Percentiles rank a stretch among this genome's conserved stretches.
Conservation (phyloP, 2,797 vertebrate species). For the Limnodromus scolopaceus region DNA sequence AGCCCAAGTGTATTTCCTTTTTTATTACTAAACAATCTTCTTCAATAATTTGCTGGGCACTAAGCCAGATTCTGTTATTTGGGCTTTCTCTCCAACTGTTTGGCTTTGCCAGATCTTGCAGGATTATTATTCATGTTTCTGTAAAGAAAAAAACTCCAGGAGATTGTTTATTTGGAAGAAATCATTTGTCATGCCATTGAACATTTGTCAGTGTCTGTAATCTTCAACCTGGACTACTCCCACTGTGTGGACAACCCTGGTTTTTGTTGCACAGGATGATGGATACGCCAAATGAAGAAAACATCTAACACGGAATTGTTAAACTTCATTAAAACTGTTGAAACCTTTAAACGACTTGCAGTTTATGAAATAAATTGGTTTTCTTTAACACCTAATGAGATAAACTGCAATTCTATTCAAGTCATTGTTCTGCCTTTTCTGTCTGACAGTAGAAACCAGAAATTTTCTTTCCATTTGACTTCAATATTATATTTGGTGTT, state of each 20-base stretch:
- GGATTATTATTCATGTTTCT: not conserved
- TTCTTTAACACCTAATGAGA: constrained; percentile 74
- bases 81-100: not conserved
- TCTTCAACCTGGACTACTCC: constrained; percentile 30
- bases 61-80: not conserved
- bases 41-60: not conserved
- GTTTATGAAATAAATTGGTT: constrained; percentile 73
- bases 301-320: constrained; percentile 35
- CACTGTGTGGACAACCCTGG: constrained; percentile 9
- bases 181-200: not conserved
- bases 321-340: constrained; percentile 71
- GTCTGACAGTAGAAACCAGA: constrained; percentile 68
- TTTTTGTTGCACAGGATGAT: constrained; percentile 17
- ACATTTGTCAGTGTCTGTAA: constrained; percentile 12
- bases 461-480: constrained; percentile 75
- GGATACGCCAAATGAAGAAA: constrained; percentile 50
- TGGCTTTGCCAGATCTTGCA: not conserved
- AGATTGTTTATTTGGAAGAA: constrained; percentile 26
- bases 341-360: constrained; percentile 70
- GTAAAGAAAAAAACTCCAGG: not conserved
- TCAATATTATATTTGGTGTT: constrained; percentile 74
- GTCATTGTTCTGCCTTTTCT: constrained; percentile 69
- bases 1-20: not conserved
- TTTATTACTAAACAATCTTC: not conserved
- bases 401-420: constrained; percentile 74